Conservation (phyloP, 1,140 invertebrate genomes). For the Nasonia vitripennis region DNA sequence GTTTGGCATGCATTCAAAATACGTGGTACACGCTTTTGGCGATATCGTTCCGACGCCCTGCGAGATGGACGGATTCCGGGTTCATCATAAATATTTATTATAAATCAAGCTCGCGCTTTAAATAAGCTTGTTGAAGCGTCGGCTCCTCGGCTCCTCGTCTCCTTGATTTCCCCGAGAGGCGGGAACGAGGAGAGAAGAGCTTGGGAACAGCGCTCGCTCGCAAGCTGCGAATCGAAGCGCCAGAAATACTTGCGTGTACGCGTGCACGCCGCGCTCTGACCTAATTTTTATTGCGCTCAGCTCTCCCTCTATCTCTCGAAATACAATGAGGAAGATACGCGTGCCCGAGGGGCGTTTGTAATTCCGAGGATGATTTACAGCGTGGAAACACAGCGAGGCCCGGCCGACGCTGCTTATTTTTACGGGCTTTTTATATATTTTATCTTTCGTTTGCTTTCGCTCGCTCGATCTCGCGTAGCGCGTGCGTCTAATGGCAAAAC, state of each 20-base stretch:
- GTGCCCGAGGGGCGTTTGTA: not conserved
- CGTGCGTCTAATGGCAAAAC: not conserved
- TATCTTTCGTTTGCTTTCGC: conserved; percentile 30
- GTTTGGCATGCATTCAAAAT: not conserved
- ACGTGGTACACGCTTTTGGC: not conserved
- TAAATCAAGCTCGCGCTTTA: conserved; percentile 24
- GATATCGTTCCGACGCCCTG: not conserved
- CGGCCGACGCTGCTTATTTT: conserved; percentile 21
- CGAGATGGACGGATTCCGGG: not conserved
- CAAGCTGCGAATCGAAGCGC: conserved; percentile 34
- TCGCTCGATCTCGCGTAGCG: not conserved
- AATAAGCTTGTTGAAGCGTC: conserved; percentile 26
- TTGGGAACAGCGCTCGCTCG: not conserved
- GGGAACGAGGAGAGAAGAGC: not conserved
- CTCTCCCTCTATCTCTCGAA: not conserved
- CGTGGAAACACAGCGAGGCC: not conserved
- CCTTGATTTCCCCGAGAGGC: not conserved
- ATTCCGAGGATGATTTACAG: conserved; percentile 40
- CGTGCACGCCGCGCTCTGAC: conserved; percentile 5
- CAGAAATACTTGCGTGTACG: conserved; percentile 34
- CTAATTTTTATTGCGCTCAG: conserved; percentile 31
- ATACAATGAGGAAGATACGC: not conserved
- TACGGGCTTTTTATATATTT: conserved; percentile 37
- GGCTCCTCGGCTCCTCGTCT: not conserved
- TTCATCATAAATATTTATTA: conserved; percentile 1